Base-by-base conservation (phyloP, 2,113 vertebrate genomes). In the Scatophagus argus region DNA sequence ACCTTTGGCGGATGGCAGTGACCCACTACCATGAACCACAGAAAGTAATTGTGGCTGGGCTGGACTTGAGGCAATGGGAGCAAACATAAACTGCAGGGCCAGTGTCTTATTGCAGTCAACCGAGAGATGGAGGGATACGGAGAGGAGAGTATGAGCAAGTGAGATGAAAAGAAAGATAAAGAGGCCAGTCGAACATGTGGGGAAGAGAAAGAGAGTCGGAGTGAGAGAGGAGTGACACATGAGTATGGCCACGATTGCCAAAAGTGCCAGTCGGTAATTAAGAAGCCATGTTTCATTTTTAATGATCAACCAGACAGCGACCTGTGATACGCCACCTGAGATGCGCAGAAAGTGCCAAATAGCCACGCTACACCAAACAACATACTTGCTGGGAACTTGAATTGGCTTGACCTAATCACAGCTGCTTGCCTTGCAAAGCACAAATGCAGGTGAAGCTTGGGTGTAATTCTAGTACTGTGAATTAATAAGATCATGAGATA, bases 271-370 rank as follows among this genome's bases (percentile, higher is more conserved):
- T 88, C 78, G 25, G 92, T 92, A 94, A 95, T 94, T 93, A 94
- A 93, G 90, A 90, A 70, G 70, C 83, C 60, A 29, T 84, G 91
- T 87, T 93, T 85, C 90, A 93, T 92, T 84, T 94, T 92, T 90
- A 90, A 94, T 91, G 89, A 78, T 68, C 72, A 83, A 80, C 84
- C 84, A 74, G 86, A 88, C 87, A 65, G 73, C 67, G 72, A 87
- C 85, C 86, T 77, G 59, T 62, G 73, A 87, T 83, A 54, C n/a
- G 83, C 83, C 89, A 91, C 89, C 87, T 74, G 87, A 91, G 91
- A 90, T 63, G 9, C 2, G 13, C 31, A 13, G 19, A 39, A 69
- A 76, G 73, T 49, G 77, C 76, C 84, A 81, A 84, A 84, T 65
- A 79, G 69, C 82, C 51, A 72, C 21, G 17, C 29, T 34, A 80